Percentiles rank a stretch among this genome's conserved stretches.
These are phyloP conservation scores for Labeo catla DNA, from an alignment of 2,113 vertebrate genomes.

Conservation along the genomic window DNA sequence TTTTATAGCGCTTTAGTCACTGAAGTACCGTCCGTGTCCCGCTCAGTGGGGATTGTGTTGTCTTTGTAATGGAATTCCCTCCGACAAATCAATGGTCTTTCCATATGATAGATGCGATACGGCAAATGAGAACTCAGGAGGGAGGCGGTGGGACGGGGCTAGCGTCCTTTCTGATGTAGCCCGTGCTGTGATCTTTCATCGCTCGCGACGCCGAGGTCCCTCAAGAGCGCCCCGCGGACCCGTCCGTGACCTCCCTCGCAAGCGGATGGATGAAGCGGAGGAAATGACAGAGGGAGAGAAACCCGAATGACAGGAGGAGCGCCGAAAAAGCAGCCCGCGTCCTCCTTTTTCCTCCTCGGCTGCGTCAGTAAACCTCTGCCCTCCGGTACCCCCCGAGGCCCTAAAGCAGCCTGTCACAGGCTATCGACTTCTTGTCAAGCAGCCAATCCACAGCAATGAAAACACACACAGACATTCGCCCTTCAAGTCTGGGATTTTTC, in stretches of 20 bases:
- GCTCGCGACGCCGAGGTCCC: constrained; percentile 68
- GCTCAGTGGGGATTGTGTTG: constrained; percentile 64
- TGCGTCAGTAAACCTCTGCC: constrained; percentile 34
- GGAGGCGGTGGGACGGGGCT: constrained; percentile 54
- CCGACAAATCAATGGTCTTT: constrained; percentile 70
- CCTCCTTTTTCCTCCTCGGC: constrained; percentile 25
- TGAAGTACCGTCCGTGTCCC: constrained; percentile 49
- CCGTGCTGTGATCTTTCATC: constrained; percentile 66
- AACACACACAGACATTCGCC: constrained; percentile 29
- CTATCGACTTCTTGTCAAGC: constrained; percentile 48
- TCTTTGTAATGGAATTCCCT: constrained; percentile 71
- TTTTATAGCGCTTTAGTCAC: constrained; percentile 30
- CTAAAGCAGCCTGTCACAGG: constrained; percentile 40
- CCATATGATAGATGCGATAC: constrained; percentile 66
- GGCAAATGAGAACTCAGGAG: constrained; percentile 65
- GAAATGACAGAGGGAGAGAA: constrained; percentile 53
- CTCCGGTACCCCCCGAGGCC: constrained; percentile 39
- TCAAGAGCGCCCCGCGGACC: constrained; percentile 46
- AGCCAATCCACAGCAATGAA: constrained; percentile 31
- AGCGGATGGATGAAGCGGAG: constrained; percentile 28
- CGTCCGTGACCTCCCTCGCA: constrained; percentile 45
- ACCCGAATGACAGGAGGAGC: constrained; percentile 25
- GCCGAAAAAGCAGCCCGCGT: constrained; percentile 31
- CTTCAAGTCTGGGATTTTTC: constrained; percentile 35
- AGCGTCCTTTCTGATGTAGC: constrained; percentile 67